Base-by-base conservation (phyloP, 1,140 invertebrate species). In the Bradysia coprophila region DNA sequence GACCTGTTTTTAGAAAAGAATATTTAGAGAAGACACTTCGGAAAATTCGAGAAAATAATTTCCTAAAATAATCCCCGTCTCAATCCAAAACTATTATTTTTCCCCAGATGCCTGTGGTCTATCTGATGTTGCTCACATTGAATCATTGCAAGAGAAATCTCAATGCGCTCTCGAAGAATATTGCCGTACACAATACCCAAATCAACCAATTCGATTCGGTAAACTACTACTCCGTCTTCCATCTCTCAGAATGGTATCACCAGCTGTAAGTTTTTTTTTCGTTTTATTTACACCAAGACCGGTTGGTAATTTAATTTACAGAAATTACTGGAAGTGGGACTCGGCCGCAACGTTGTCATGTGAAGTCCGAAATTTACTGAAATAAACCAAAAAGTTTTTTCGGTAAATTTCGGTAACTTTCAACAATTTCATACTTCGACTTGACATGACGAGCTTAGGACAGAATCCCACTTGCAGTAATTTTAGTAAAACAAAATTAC, bases 91-190 rank as follows among this genome's bases (percentile, higher is more conserved):
- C n/a, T n/a, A n/a, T n/a, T 56, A 28, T 28, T 8, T 28, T 8
- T 61, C 80, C 76, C 11, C 76, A 96, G 92, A 96, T 71, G 90
- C 90, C 8, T 92, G 87, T 59, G 90, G 90, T 16, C 62, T 97
- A 43, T 89, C 87, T 43, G 92, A 97, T 66, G 81, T 90, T 19
- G 76, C 77, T 37, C 88, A 94, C 62, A 91, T 97, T 64, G 91
- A 97, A 61, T 83, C 81, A 43, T 73, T 95, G 28, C 92, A 97
- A 64, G 92, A 97, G 61, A 96, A 95, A 62, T 93, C 90, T 1
- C 91, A 95, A 60, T 94, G 89, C 63, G 91, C 92, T 0, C 69
- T 97, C 42, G 92, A 96, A 59, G 92, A 97, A 56, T 95, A 97
- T 64, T 94, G 89, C 56, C 66, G 91, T 46, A 87, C 84, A 32